These are phyloP conservation scores for Arctocebus calabarensis DNA, from an alignment of 2,797 vertebrate genomes.

Conservation along the genomic window DNA sequence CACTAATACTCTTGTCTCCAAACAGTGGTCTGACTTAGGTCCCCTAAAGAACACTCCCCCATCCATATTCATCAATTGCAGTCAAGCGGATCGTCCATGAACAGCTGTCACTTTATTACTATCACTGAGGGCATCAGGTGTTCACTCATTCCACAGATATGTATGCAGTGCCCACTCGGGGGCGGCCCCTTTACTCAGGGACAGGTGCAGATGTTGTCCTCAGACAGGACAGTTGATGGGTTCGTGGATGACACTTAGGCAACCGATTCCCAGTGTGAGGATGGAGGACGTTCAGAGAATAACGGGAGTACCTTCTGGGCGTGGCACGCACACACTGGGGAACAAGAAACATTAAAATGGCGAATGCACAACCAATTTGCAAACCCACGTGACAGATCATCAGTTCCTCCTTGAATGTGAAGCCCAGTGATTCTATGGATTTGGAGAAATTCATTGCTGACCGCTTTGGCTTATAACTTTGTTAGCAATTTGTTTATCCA, in stretches of 20 bases:
- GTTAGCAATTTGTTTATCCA: neutral
- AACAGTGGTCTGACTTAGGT: neutral
- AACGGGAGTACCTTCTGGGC: neutral
- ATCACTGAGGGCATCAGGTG: neutral
- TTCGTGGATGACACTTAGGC: neutral
- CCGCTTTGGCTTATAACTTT: neutral
- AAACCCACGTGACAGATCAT: neutral
- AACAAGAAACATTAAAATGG: neutral
- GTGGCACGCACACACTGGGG: neutral
- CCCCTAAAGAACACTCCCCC: neutral
- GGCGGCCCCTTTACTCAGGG: neutral
- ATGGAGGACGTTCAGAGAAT: neutral
- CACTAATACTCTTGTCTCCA: neutral
- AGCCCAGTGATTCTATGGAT: neutral
- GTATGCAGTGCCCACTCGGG: neutral
- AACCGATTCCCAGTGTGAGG: neutral
- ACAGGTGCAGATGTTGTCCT: neutral
- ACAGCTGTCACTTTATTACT: neutral
- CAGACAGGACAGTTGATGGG: neutral
- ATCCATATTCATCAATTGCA: neutral
- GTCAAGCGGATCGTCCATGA: neutral
- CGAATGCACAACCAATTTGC: neutral
- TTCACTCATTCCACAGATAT: neutral
- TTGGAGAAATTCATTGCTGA: neutral
- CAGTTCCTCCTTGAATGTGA: neutral